These are phyloP conservation scores for Epinephelus malabaricus DNA, from an alignment of 2,797 vertebrate genomes.

Conservation along the genomic window DNA sequence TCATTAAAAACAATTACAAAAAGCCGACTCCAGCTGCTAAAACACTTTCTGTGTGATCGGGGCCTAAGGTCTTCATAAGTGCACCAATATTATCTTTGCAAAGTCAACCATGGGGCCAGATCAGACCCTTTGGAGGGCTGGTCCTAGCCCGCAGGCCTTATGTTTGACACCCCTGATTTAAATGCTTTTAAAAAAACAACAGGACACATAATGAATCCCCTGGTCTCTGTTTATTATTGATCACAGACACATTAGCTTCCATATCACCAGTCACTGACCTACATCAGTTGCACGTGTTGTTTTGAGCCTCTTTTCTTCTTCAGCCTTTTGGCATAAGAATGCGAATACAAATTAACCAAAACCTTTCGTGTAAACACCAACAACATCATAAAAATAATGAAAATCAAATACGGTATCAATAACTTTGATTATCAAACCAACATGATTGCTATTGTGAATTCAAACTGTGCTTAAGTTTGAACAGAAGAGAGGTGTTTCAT, in stretches of 20 bases:
- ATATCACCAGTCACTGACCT: constrained; percentile 23
- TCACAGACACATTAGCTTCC: constrained; percentile 45
- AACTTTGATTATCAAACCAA: neutral
- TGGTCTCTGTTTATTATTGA: constrained; percentile 53
- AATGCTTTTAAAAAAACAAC: neutral
- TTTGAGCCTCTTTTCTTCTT: neutral
- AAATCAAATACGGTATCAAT: neutral
- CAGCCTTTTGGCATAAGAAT: neutral
- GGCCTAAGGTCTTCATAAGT: too few species aligned
- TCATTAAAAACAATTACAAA: too few species aligned
- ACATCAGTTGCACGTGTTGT: constrained; percentile 20
- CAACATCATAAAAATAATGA: neutral
- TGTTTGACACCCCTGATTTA: too few species aligned
- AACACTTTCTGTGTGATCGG: too few species aligned
- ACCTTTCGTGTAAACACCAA: neutral
- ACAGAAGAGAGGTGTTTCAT: constrained; percentile 4
- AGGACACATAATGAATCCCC: constrained; percentile 6
- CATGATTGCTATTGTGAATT: neutral
- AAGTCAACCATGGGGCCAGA: too few species aligned
- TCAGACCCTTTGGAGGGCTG: too few species aligned
- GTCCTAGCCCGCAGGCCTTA: too few species aligned
- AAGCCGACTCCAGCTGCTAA: too few species aligned
- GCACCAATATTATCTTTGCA: too few species aligned
- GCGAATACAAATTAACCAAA: neutral
- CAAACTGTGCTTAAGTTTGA: neutral